phyloP scores from a whole-genome alignment of 2,113 vertebrate genomes.

The Spermophilus dauricus region DNA sequence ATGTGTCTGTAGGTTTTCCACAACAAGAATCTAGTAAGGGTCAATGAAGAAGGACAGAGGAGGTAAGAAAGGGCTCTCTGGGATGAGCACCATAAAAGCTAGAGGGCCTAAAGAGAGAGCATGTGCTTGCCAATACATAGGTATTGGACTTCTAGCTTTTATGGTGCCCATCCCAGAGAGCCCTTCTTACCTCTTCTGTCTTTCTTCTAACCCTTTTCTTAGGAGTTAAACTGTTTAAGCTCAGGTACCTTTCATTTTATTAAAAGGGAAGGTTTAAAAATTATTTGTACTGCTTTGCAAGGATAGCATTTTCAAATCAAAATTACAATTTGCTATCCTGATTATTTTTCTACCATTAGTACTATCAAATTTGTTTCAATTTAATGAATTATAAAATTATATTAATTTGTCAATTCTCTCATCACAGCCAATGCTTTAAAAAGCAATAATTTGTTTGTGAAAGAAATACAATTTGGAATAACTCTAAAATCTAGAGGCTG shows the following conservation, averaged over 20 bases:
- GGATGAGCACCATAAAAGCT: not conserved
- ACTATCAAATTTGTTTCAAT: conserved; percentile 53
- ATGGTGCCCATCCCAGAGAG: not conserved
- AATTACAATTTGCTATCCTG: conserved; percentile 17
- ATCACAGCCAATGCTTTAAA: conserved; percentile 31
- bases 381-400: conserved; percentile 66
- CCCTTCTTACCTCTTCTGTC: not conserved
- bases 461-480: conserved; percentile 42
- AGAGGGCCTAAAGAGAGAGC: not conserved
- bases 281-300: not conserved
- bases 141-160: not conserved
- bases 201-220: not conserved
- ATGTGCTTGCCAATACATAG: not conserved
- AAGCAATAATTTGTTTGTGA: conserved; percentile 65
- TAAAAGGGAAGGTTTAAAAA: not conserved
- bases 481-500: conserved; percentile 37
- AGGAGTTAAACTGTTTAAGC: not conserved
- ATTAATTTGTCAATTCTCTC: conserved; percentile 18
- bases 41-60: not conserved
- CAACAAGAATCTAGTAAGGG: not conserved
- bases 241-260: not conserved
- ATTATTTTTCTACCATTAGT: conserved; percentile 35
- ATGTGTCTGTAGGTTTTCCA: not conserved
- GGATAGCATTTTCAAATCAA: conserved; percentile 41
- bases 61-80: not conserved